Conservation (phyloP, 1,140 invertebrate genomes). For the Brachystomella parvula region DNA sequence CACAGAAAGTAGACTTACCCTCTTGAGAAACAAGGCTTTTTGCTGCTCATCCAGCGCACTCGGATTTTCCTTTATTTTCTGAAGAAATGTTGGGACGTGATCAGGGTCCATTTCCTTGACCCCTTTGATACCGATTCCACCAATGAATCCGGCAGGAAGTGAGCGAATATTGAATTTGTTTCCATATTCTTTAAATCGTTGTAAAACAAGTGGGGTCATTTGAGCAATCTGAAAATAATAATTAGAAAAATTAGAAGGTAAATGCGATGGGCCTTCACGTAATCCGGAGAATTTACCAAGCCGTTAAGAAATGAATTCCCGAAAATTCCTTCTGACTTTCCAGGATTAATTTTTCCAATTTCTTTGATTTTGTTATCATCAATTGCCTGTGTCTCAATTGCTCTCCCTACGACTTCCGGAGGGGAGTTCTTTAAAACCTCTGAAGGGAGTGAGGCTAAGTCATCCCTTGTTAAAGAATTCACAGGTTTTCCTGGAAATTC, state of each 20-base stretch:
- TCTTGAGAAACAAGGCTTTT: constrained; percentile 30
- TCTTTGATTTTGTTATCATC: background rate
- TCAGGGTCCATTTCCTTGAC: constrained; percentile 20
- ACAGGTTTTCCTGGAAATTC: background rate
- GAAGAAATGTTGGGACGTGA: constrained; percentile 17
- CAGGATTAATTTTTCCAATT: constrained; percentile 6
- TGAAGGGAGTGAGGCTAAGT: constrained; percentile 19
- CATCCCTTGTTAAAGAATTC: background rate
- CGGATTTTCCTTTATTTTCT: constrained; percentile 27
- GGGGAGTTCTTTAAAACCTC: constrained; percentile 28
- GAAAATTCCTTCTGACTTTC: constrained; percentile 3
- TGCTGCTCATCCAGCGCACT: constrained; percentile 32
- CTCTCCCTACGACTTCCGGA: constrained; percentile 20
- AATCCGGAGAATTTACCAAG: constrained; percentile 22
- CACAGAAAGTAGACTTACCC: constrained; percentile 12
- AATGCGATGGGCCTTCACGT: background rate
- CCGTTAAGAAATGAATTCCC: constrained; percentile 28
- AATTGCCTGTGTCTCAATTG: constrained; percentile 22
- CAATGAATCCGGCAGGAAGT: constrained; percentile 27
- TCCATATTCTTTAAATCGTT: constrained; percentile 17
- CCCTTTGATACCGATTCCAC: constrained; percentile 29
- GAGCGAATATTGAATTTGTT: constrained; percentile 7
- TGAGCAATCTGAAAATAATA: constrained; percentile 17
- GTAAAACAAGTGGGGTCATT: constrained; percentile 20
- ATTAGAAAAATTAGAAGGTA: background rate